Evolutionary conservation across 2,113 vertebrate genomes (phyloP).

Genomic region (Bufo gargarizans): DNA sequence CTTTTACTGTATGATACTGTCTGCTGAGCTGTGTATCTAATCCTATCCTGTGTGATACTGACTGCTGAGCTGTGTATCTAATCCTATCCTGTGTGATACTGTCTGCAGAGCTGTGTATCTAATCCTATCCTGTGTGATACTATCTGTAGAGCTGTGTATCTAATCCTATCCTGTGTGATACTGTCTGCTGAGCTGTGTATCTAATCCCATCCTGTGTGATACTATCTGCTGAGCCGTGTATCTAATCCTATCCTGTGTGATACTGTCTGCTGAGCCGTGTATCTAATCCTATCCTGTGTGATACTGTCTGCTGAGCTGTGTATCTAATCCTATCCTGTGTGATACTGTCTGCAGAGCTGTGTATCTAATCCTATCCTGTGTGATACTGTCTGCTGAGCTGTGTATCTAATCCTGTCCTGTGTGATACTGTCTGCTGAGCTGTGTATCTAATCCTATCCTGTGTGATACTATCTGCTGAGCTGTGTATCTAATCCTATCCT

Average conservation of each 20-base stretch:
- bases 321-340: not conserved
- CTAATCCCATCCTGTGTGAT: not conserved
- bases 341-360: not conserved
- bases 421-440: not conserved
- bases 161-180: too few species aligned
- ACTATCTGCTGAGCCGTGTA: not conserved
- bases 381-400: not conserved
- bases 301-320: not conserved
- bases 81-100: too few species aligned
- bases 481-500: not conserved
- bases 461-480: not conserved
- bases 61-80: too few species aligned
- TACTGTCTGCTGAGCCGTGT: not conserved
- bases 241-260: not conserved
- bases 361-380: not conserved
- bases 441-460: not conserved
- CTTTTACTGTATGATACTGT: not conserved
- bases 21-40: too few species aligned
- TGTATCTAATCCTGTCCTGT: conserved; percentile 1
- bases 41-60: too few species aligned
- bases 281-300: not conserved
- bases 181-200: not conserved
- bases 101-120: too few species aligned
- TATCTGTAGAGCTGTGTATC: too few species aligned
- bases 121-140: too few species aligned